Conservation (phyloP, 2,888 invertebrate species). For the Lepetodrilus schrolli region DNA sequence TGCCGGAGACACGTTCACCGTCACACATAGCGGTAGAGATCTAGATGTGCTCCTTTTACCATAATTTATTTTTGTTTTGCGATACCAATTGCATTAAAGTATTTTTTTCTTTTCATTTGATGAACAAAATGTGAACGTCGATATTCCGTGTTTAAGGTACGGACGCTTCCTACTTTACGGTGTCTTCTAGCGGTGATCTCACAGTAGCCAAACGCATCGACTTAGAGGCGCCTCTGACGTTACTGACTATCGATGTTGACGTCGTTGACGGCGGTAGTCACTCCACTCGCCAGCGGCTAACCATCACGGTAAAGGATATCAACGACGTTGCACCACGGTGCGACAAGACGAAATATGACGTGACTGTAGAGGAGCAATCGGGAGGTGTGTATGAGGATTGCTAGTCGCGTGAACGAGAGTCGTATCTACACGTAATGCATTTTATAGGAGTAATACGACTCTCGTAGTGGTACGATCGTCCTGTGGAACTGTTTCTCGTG, state of each 20-base stretch:
- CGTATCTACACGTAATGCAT: no score
- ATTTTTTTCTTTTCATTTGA: no score
- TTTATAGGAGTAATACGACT: no score
- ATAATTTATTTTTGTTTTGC: no score
- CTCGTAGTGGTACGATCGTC: no score
- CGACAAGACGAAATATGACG: background rate
- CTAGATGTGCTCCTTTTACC: no score
- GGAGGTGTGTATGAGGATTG: no score
- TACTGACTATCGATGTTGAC: background rate
- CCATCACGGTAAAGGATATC: background rate
- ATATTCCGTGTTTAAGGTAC: no score
- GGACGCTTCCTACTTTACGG: background rate
- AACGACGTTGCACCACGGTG: slow-evolving; percentile 4
- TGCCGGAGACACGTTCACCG: background rate
- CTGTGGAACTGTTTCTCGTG: no score
- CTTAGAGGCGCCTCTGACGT: background rate
- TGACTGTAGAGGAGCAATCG: background rate
- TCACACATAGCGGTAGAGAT: background rate
- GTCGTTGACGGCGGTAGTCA: background rate
- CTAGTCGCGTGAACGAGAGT: no score
- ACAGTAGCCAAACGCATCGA: background rate
- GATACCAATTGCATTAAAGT: no score
- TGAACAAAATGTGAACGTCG: no score
- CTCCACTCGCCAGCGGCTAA: background rate
- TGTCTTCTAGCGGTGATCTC: background rate